Percentiles rank a stretch among this genome's conserved stretches.
Evolutionary conservation across 2,797 vertebrate genomes (phyloP).

Genomic region (Hypotaenidia okinawae): DNA sequence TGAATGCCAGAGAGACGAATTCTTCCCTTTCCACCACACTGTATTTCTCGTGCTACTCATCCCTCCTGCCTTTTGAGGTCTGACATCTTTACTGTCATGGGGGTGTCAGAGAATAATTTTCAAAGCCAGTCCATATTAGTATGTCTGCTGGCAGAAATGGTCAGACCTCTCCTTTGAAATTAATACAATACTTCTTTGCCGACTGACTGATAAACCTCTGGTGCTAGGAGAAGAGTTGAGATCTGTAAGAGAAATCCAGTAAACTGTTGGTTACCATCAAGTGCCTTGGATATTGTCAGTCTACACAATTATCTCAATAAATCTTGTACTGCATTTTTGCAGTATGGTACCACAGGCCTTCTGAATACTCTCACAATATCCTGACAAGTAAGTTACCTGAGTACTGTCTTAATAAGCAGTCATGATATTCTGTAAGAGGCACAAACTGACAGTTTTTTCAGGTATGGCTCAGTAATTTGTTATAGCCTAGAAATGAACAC

Average conservation of each 20-base stretch:
- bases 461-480: background rate
- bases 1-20: background rate
- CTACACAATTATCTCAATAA: background rate
- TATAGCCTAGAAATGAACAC: background rate
- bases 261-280: background rate
- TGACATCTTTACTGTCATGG: background rate
- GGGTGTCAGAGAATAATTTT: background rate
- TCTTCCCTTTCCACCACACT: background rate
- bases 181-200: background rate
- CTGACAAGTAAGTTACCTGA: conserved; percentile 10
- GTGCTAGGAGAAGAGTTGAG: background rate
- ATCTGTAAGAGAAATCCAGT: background rate
- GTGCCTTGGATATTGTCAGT: background rate
- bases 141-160: background rate
- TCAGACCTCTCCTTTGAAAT: accelerated
- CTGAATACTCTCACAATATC: background rate
- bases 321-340: background rate
- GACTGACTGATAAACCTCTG: background rate
- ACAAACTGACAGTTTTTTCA: background rate
- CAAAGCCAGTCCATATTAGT: background rate
- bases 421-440: background rate
- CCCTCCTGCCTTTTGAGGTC: accelerated
- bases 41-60: background rate
- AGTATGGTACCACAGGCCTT: background rate
- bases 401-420: background rate